Percentiles rank a stretch among this genome's conserved stretches.
phyloP scores from a whole-genome alignment of 2,888 invertebrate species.

The Watsonalla cultraria region DNA sequence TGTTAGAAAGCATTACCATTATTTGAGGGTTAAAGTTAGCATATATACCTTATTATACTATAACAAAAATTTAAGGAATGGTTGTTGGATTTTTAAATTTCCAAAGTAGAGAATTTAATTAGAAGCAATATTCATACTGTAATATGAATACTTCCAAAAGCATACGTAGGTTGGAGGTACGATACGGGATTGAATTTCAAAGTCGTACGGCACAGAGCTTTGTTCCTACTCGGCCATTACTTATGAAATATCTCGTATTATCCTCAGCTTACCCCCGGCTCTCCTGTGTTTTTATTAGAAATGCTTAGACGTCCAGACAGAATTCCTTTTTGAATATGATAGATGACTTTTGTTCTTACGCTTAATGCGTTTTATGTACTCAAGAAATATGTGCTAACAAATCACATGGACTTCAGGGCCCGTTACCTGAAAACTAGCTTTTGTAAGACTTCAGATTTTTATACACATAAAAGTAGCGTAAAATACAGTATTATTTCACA shows the following conservation, averaged over 20 bases:
- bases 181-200: constrained; percentile 1
- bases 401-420: not conserved
- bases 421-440: too few relatives aligned
- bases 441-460: too few relatives aligned
- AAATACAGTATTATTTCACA: too few relatives aligned
- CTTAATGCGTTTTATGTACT: constrained; percentile 3
- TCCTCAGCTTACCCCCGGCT: constrained; percentile 23
- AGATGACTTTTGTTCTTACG: constrained; percentile 30
- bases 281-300: constrained; percentile 34
- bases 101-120: not conserved
- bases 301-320: constrained; percentile 25
- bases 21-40: too few relatives aligned
- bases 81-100: not conserved
- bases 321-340: constrained; percentile 50
- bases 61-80: constrained; percentile 15
- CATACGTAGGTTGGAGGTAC: constrained; percentile 4
- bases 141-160: not conserved
- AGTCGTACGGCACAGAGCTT: constrained; percentile 16
- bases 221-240: constrained; percentile 17
- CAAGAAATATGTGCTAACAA: not conserved
- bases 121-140: not conserved
- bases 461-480: too few relatives aligned
- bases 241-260: constrained; percentile 34
- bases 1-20: too few relatives aligned
- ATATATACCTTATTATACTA: too few relatives aligned